These are phyloP conservation scores for Anoncus sp. DNA, from an alignment of 2,888 invertebrate species.

Conservation along the genomic window DNA sequence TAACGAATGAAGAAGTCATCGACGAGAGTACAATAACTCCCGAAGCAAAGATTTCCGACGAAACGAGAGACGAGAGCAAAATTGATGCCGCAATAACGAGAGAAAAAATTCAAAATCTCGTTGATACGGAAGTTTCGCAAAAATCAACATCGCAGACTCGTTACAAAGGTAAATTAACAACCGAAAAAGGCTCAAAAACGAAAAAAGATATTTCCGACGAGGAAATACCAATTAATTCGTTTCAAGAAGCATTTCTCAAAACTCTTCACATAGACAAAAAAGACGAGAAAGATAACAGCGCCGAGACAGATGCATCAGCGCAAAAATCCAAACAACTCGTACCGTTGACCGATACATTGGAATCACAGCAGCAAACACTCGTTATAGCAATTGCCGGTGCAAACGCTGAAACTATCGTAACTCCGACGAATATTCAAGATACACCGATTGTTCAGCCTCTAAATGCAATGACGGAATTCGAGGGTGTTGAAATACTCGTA, in stretches of 20 bases:
- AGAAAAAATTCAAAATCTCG: conserved; percentile 9
- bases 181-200: conserved; percentile 69
- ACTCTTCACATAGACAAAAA: conserved; percentile 75
- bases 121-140: conserved; percentile 17
- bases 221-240: conserved; percentile 73
- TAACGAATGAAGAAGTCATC: conserved; percentile 48
- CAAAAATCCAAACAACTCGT: conserved; percentile 12
- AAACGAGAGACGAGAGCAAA: conserved; percentile 9
- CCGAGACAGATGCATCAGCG: conserved; percentile 25
- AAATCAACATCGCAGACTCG: not conserved
- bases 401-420: conserved; percentile 9
- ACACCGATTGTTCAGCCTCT: conserved; percentile 63
- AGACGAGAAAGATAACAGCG: conserved; percentile 38
- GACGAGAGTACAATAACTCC: conserved; percentile 25
- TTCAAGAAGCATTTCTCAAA: conserved; percentile 78
- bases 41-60: conserved; percentile 5
- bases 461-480: conserved; percentile 68
- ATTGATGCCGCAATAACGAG: conserved; percentile 10
- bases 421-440: conserved; percentile 33
- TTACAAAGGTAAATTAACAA: conserved; percentile 69
- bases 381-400: conserved; percentile 11
- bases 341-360: not conserved
- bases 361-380: not conserved
- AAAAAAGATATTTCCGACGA: conserved; percentile 65
- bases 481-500: conserved; percentile 71